phyloP scores from a whole-genome alignment of 2,888 invertebrate genomes.

The Griposia aprilina region DNA sequence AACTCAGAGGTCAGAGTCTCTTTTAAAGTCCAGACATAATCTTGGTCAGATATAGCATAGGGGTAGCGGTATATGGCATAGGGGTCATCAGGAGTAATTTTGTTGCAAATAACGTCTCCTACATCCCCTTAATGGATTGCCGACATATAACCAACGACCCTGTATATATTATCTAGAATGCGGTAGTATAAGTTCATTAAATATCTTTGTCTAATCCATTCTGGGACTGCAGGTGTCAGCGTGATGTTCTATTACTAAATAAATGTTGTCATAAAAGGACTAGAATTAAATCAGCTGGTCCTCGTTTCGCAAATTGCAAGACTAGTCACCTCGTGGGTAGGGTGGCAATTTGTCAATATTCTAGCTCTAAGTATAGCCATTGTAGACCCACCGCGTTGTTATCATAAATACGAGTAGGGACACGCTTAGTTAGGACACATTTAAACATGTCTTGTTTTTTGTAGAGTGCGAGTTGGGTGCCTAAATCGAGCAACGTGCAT shows the following conservation, averaged over 20 bases:
- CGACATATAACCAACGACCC: too few relatives aligned
- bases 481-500: not conserved
- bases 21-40: too few relatives aligned
- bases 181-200: too few relatives aligned
- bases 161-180: too few relatives aligned
- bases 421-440: not conserved
- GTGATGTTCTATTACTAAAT: not conserved
- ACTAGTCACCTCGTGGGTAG: conserved; percentile 19
- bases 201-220: too few relatives aligned
- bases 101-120: too few relatives aligned
- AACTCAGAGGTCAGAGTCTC: too few relatives aligned
- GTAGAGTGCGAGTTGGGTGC: not conserved
- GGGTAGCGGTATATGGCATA: too few relatives aligned
- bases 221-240: too few relatives aligned
- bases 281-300: conserved; percentile 22
- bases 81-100: too few relatives aligned
- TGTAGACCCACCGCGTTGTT: not conserved
- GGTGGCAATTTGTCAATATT: conserved; percentile 40
- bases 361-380: conserved; percentile 14
- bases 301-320: conserved; percentile 16
- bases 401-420: conserved; percentile 2
- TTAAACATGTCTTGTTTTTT: not conserved
- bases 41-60: too few relatives aligned
- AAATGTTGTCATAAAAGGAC: not conserved
- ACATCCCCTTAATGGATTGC: too few relatives aligned